Evolutionary conservation across 2,797 vertebrate genomes (phyloP), one percentile per base, ranked within the genome.

Genomic region (Aulostomus chinensis): DNA sequence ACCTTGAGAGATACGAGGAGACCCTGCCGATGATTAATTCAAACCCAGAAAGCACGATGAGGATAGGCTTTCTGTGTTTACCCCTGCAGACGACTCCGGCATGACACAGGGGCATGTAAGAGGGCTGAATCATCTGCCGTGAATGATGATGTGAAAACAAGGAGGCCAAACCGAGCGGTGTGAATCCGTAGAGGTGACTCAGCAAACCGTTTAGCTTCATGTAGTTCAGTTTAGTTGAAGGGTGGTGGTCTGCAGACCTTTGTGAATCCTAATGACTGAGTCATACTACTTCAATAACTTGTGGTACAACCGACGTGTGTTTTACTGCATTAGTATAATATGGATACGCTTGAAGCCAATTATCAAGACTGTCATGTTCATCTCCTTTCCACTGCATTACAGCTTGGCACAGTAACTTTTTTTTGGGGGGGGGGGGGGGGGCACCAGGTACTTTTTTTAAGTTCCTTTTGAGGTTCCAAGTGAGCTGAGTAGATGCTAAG

Each of bases 11-110:
- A 64, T 65, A 64, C 3, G 41, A 71, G 70, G 64, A 68, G 68
- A 83, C 61, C 72, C 80, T 45, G 59, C 46, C 20, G 50, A 62
- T 74, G 68, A 81, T 82, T 76, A 62, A 75, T 81, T 67, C 38
- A 29, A 62, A 51, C 72, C 51, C 59, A 35, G 58, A 49, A 52
- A 65, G 72, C 75, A 68, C 1, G 43, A 67, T 12, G 51, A 68
- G 68, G 71, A 63, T 79, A 46, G 63, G 48, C 35, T 62, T 37
- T 32, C 28, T 18, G 39, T 79, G 80, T 86, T 86, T 74, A 81
- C 64, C 57, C 68, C 77, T 24, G 55, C 58, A 78, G 77, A 67
- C n/a, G 61, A 58, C 49, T 54, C 8, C 18, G 35, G 49, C 60
- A 35, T 69, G 58, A 66, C 73, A 66, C 34, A 6, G 34, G 54